Percentiles rank a stretch among this genome's conserved stretches.
Evolutionary conservation across 1,140 invertebrate species (phyloP).

Genomic region (Tenebrio molitor): DNA sequence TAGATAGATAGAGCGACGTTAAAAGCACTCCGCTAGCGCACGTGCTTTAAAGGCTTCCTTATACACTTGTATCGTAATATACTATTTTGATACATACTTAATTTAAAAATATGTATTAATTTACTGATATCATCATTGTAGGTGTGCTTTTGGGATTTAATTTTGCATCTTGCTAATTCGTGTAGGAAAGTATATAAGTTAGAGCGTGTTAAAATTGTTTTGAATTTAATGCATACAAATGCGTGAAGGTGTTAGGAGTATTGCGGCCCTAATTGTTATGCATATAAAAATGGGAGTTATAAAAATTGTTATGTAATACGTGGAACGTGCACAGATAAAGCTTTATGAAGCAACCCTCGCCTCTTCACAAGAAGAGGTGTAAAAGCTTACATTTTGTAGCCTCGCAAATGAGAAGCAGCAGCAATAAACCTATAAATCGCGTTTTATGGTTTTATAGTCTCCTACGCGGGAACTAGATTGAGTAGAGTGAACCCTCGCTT

Average conservation of each 20-base stretch:
- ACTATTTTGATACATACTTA: too few species aligned
- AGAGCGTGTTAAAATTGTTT: slow-evolving; percentile 1
- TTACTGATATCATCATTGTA: too few species aligned
- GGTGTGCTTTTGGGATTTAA: too few species aligned
- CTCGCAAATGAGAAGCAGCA: slow-evolving; percentile 62
- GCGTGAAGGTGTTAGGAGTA: slow-evolving; percentile 22
- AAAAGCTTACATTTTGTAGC: slow-evolving; percentile 61
- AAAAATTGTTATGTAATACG: slow-evolving; percentile 58
- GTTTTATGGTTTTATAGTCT: slow-evolving; percentile 66
- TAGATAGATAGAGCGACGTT: too few species aligned
- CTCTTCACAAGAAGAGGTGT: slow-evolving; percentile 54
- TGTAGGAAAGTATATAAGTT: too few species aligned
- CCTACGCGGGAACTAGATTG: slow-evolving; percentile 60
- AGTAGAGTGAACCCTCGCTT: slow-evolving; percentile 60
- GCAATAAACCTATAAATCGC: slow-evolving; percentile 66
- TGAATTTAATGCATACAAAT: slow-evolving; percentile 34
- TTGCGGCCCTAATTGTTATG: slow-evolving; percentile 39
- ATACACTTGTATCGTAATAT: too few species aligned
- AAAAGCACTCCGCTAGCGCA: too few species aligned
- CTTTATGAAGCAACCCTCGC: slow-evolving; percentile 54
- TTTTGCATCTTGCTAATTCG: too few species aligned
- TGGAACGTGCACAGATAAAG: slow-evolving; percentile 52
- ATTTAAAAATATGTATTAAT: too few species aligned
- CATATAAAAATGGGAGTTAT: slow-evolving; percentile 47
- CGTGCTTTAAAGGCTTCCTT: too few species aligned